Base-by-base conservation (phyloP, 2,888 invertebrate genomes). In the Latrodectus hesperus region DNA sequence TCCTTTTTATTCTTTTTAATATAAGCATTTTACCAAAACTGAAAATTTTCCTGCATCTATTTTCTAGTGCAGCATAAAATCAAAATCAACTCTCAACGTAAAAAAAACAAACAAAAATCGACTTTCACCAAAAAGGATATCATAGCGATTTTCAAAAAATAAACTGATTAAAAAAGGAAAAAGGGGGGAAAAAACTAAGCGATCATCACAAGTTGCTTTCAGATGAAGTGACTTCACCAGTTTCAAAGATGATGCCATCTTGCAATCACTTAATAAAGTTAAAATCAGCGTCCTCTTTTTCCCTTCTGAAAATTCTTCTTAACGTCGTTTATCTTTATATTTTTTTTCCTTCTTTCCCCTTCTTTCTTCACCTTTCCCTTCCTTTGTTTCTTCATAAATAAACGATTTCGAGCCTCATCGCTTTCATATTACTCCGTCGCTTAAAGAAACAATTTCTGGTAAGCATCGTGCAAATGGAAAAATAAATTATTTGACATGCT, bases 401-500 rank as follows among this genome's bases (percentile, higher is more conserved):
- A 87, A 77, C 86, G 86, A 81, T 87, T 87, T 87, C 49, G 86
- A 87, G 86, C 86, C 81, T 81, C 86, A 87, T 87, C 76, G 86
- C 86, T 87, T 81, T 81, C 77, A 76, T 87, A 87, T 87, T 87
- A 87, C 60, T 76, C 81, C 71, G 76, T 60, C n/a, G n/a, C 81
- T 87, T 87, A 87, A 77, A 81, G 86, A 87, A 87, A 87, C 86
- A 87, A 87, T 86, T 86, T 80, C 85, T 68, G 76, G 80, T 77
- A 71, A 74, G 72, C 72, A 84, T 67, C 81, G 77, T 68, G 81
- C 81, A 81, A 87, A 87, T 87, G 81, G 86, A 87, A 77, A 87
- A 87, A 87, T 87, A 87, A 87, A 80, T 87, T 81, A 87, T 87
- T 87, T 81, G 86, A 81, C 86, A 87, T 81, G 86, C 86, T 77